phyloP scores from a whole-genome alignment of 2,797 vertebrate species.

The Balearica regulorum region DNA sequence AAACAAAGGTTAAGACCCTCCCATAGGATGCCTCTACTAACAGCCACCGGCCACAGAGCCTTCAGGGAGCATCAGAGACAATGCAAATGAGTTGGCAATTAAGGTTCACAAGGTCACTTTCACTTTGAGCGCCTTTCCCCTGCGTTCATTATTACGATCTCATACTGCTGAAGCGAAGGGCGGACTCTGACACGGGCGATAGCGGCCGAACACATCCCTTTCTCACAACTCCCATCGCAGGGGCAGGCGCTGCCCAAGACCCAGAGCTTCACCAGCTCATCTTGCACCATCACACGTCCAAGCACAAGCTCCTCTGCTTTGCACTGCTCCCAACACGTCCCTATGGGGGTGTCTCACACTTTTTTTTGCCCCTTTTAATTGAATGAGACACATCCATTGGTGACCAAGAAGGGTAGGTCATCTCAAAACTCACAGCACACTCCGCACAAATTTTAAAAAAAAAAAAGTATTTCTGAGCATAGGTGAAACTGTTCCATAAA shows the following conservation, averaged over 20 bases:
- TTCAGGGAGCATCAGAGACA: background rate
- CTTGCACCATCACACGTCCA: background rate
- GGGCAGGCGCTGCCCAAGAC: background rate
- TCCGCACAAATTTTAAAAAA: background rate
- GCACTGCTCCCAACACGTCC: background rate
- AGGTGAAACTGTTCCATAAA: background rate
- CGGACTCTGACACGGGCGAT: fast-evolving
- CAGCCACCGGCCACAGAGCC: background rate
- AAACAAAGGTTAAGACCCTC: background rate
- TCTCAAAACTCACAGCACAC: background rate
- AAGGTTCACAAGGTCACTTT: constrained; percentile 8
- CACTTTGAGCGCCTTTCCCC: background rate
- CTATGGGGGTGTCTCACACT: background rate
- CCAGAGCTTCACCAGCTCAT: fast-evolving
- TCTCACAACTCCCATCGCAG: background rate
- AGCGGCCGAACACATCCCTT: fast-evolving
- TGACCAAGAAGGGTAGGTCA: background rate
- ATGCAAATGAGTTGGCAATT: background rate
- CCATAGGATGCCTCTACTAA: background rate
- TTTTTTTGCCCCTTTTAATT: background rate
- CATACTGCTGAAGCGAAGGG: background rate
- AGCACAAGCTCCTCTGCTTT: background rate
- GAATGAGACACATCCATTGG: background rate
- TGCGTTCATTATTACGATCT: background rate
- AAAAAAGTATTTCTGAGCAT: background rate